These are phyloP conservation scores for Hippocampus barbouri DNA, from an alignment of 2,113 vertebrate genomes.

Conservation along the genomic window DNA sequence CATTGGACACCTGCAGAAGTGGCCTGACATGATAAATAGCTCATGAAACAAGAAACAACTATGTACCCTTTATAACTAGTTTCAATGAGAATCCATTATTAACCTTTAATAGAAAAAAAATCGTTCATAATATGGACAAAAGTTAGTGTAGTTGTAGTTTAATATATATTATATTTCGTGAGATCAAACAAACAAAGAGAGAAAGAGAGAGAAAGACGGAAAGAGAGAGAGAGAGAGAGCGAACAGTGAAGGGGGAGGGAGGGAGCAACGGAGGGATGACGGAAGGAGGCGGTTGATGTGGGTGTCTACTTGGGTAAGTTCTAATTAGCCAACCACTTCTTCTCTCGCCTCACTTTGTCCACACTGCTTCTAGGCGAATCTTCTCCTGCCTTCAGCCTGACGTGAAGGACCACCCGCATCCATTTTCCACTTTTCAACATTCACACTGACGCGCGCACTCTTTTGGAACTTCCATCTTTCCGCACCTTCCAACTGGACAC, in stretches of 20 bases:
- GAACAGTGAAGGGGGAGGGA: background rate
- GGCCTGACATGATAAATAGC: too few species aligned
- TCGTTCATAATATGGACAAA: background rate
- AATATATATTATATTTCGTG: too few species aligned
- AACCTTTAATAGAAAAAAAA: too few species aligned
- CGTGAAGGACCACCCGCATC: conserved; percentile 21
- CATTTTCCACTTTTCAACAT: conserved; percentile 10
- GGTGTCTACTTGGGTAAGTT: conserved; percentile 68
- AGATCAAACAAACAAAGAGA: background rate
- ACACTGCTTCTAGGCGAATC: conserved; percentile 47
- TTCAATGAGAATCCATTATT: background rate
- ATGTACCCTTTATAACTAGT: too few species aligned
- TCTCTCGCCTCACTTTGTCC: conserved; percentile 64
- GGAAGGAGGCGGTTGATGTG: conserved; percentile 58
- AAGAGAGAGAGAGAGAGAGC: conserved; percentile 5
- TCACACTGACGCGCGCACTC: background rate
- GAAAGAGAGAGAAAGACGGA: background rate
- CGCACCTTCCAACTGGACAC: conserved; percentile 7
- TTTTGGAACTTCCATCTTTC: conserved; percentile 23
- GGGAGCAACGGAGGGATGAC: conserved; percentile 13
- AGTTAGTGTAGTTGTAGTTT: too few species aligned
- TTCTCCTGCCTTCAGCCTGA: conserved; percentile 20
- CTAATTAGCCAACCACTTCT: conserved; percentile 77
- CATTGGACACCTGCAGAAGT: too few species aligned
- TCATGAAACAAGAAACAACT: too few species aligned